Base-by-base conservation (phyloP, 2,797 vertebrate genomes). In the Alauda arvensis region DNA sequence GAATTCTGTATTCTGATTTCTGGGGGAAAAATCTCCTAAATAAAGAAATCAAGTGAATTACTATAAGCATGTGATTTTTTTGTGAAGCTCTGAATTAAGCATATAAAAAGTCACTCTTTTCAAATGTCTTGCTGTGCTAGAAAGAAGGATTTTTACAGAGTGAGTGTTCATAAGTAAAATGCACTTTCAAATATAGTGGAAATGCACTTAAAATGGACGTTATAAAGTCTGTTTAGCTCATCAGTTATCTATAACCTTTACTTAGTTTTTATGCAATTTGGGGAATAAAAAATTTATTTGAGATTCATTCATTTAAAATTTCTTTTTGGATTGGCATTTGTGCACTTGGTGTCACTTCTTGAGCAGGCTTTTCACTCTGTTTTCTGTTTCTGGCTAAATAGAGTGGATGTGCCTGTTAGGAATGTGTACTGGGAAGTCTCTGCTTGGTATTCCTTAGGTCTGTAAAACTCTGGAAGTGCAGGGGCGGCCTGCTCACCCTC, bases 291-390 rank as follows among this genome's bases (percentile, higher is more conserved):
- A 23, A 9, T 13, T n/a, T 26, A 61, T 77, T 39, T 71, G 16
- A 45, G 48, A 49, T 40, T 26, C 9, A 29, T 40, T 53, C 2
- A 26, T 72, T 29, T 83, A 31, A 66, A 11, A 24, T 74, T 61
- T 39, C 6, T 39, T 65, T 70, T 31, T 33, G 31, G 3, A 5
- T 45, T 91, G 19, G 15, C 29, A 31, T 55, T 74, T 77, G 29
- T 55, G 14, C 0, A 1, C 18, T 51, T 77, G 31, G 8, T 56
- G 8, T 79, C 3, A 1, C 23, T 17, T 63, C 31, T 79, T 0
- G 1, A 61, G 48, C 14, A 9, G 43, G 4, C 29, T 31, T 29
- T 62, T 81, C 46, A 2, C 18, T 79, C 25, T 8, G 4, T 42
- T 78, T 60, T 67, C 31, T 46, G 2, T 74, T 70, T 46, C 48